Evolutionary conservation across 2,888 invertebrate genomes (phyloP).

Genomic region (Rhagonycha lutea): DNA sequence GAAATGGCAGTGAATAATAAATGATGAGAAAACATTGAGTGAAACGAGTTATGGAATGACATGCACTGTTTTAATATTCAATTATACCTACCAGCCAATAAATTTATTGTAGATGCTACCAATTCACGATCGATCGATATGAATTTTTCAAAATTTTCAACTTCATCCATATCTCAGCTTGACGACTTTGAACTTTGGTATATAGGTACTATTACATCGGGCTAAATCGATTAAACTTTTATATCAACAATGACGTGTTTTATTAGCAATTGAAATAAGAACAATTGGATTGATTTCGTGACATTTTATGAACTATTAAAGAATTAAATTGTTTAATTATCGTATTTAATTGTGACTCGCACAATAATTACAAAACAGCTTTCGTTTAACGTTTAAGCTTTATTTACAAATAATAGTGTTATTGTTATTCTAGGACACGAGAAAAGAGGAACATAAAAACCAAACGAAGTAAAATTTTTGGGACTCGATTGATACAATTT

Average conservation of each 20-base stretch:
- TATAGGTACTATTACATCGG: not conserved
- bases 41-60: constrained; percentile 2
- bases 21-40: constrained; percentile 7
- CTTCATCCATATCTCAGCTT: not conserved
- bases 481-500: not conserved
- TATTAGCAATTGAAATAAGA: not conserved
- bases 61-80: constrained; percentile 2
- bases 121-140: not conserved
- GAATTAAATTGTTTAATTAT: not conserved
- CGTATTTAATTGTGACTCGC: not conserved
- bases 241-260: not conserved
- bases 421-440: not conserved
- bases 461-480: not conserved
- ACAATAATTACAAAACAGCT: not conserved
- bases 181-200: not conserved
- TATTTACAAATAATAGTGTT: not conserved
- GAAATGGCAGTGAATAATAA: constrained; percentile 11
- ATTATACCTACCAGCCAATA: not conserved
- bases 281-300: not conserved
- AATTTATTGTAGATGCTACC: not conserved
- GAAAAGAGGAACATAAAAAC: not conserved
- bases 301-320: not conserved
- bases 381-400: not conserved
- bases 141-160: not conserved
- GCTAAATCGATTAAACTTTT: not conserved